Percentiles rank a stretch among this genome's conserved stretches.
These are phyloP conservation scores for Orcinus orca DNA, from an alignment of 2,113 vertebrate genomes.

Conservation along the genomic window DNA sequence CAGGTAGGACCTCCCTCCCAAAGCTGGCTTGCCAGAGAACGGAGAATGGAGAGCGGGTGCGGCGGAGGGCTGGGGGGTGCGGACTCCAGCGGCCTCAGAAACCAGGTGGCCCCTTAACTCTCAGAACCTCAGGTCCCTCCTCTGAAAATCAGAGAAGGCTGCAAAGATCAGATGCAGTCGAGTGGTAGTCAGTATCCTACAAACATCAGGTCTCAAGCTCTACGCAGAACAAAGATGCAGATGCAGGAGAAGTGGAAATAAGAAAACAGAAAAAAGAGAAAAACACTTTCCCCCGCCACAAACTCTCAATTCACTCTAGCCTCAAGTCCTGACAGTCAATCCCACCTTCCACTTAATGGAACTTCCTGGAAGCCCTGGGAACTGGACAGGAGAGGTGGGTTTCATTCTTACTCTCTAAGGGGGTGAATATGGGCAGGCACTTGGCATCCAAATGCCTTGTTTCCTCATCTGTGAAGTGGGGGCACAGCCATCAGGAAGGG, in stretches of 20 bases:
- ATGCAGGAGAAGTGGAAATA: accelerated
- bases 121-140: neutral
- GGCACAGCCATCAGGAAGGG: neutral
- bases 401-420: neutral
- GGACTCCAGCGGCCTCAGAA: neutral
- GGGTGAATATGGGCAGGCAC: neutral
- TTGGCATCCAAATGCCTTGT: neutral
- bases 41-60: neutral
- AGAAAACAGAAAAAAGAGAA: no score
- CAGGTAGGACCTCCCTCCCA: neutral
- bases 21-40: neutral
- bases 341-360: neutral
- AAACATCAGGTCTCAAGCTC: neutral
- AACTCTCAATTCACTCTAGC: neutral
- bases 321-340: neutral
- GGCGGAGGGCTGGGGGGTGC: no score
- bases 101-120: neutral
- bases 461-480: neutral
- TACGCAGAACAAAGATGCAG: neutral
- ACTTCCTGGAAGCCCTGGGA: neutral
- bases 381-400: neutral
- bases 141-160: neutral
- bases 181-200: neutral
- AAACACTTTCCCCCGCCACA: neutral
- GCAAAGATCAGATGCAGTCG: neutral